phyloP scores from a whole-genome alignment of 2,888 invertebrate genomes.

The Tachystola acroxantha region DNA sequence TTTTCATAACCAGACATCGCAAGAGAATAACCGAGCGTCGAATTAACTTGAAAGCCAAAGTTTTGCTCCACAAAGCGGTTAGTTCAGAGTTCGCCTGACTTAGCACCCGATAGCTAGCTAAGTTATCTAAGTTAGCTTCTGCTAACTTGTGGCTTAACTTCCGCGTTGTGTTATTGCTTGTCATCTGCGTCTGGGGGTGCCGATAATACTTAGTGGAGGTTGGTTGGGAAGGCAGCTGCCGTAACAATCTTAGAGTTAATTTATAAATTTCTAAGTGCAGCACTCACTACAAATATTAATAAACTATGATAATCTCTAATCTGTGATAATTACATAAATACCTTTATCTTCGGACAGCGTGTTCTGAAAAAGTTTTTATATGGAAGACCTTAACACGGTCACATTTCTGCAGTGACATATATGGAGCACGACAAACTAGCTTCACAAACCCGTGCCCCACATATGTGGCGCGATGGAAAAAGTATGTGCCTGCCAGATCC shows the following conservation, averaged over 20 bases:
- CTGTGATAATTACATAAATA: no score
- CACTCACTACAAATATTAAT: no score
- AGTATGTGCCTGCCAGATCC: no score
- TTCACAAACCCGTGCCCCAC: no score
- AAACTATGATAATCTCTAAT: no score
- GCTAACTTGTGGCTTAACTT: slow-evolving; percentile 59
- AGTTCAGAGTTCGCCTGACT: slow-evolving; percentile 60
- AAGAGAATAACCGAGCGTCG: slow-evolving; percentile 19
- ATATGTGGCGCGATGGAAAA: no score
- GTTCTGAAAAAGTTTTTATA: no score
- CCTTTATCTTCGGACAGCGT: no score
- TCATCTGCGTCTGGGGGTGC: slow-evolving; percentile 31
- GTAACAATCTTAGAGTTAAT: neutral
- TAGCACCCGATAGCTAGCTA: slow-evolving; percentile 63
- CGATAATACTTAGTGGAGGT: slow-evolving; percentile 8
- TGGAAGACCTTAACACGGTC: no score
- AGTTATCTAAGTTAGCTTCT: slow-evolving; percentile 60
- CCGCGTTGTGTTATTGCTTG: slow-evolving; percentile 58
- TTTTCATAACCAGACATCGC: slow-evolving; percentile 4
- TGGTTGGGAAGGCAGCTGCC: neutral
- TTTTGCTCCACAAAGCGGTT: slow-evolving; percentile 55
- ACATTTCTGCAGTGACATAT: no score
- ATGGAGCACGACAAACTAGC: no score
- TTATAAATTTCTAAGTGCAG: no score
- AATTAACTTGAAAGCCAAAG: slow-evolving; percentile 45